These are phyloP conservation scores for Eupithecia subumbrata DNA, from an alignment of 2,888 invertebrate species.

Conservation along the genomic window DNA sequence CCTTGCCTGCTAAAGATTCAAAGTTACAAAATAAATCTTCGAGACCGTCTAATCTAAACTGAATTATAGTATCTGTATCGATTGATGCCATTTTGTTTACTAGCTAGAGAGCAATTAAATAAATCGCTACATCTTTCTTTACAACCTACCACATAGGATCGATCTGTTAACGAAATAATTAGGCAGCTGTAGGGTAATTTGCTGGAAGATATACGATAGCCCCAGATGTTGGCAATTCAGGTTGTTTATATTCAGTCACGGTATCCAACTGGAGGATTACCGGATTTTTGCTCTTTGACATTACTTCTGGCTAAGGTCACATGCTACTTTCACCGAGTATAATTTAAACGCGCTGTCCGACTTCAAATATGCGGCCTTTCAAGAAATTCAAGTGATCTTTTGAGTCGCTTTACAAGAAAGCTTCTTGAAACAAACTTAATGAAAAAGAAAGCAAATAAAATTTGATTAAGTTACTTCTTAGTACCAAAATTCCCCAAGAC, in stretches of 20 bases:
- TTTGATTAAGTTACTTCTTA: conserved; percentile 37
- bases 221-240: conserved; percentile 13
- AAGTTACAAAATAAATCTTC: conserved; percentile 26
- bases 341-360: conserved; percentile 49
- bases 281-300: conserved; percentile 48
- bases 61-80: conserved; percentile 23
- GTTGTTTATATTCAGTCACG: conserved; percentile 16
- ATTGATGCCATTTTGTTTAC: conserved; percentile 27
- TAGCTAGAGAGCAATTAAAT: conserved; percentile 19
- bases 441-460: conserved; percentile 46
- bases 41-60: conserved; percentile 3
- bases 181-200: conserved; percentile 13
- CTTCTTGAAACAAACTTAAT: conserved; percentile 38
- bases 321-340: conserved; percentile 51
- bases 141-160: conserved; percentile 8
- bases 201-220: conserved; percentile 9
- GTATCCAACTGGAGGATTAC: conserved; percentile 34
- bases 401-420: conserved; percentile 41
- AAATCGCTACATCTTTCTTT: background rate
- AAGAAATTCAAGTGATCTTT: conserved; percentile 54
- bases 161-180: conserved; percentile 5
- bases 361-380: conserved; percentile 51
- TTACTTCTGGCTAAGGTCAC: conserved; percentile 47
- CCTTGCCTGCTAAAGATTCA: conserved; percentile 34
- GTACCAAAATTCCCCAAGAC: conserved; percentile 41